phyloP scores from a whole-genome alignment of 1,140 invertebrate species.

The Drosophila quadrilineata region DNA sequence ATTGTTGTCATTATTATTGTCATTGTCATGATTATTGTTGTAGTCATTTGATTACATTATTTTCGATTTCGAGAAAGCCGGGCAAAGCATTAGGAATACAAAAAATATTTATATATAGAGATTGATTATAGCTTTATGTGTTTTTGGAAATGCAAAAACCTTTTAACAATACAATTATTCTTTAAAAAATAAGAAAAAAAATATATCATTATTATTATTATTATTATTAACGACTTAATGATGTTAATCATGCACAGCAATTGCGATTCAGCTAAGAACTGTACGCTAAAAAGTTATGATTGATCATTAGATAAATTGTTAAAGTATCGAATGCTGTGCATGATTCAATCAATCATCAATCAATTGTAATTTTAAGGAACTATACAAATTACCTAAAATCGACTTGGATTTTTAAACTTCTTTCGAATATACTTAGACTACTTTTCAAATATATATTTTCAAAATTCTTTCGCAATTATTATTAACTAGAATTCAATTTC shows the following conservation, averaged over 20 bases:
- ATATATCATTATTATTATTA: too few species aligned
- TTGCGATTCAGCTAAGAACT: neutral
- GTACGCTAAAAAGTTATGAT: neutral
- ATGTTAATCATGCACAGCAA: constrained; percentile 37
- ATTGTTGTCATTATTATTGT: constrained; percentile 11
- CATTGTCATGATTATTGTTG: constrained; percentile 16
- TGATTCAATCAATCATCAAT: constrained; percentile 30
- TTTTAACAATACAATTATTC: constrained; percentile 27
- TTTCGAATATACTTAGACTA: neutral
- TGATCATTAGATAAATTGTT: neutral
- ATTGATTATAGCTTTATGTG: constrained; percentile 43
- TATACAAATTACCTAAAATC: constrained; percentile 10
- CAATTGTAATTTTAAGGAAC: neutral
- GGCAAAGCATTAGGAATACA: constrained; percentile 80
- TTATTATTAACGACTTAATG: too few species aligned
- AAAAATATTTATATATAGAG: constrained; percentile 39
- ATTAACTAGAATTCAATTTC: neutral
- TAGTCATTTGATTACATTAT: constrained; percentile 3
- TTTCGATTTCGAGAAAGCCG: constrained; percentile 68
- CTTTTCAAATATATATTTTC: constrained; percentile 36
- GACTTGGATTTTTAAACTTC: constrained; percentile 17
- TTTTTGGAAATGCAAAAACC: constrained; percentile 35
- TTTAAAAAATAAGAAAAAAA: constrained; percentile 31
- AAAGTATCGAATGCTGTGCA: constrained; percentile 32
- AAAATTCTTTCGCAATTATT: constrained; percentile 32